Base-by-base conservation (phyloP, 1,140 invertebrate genomes). In the Anoplophora glabripennis region DNA sequence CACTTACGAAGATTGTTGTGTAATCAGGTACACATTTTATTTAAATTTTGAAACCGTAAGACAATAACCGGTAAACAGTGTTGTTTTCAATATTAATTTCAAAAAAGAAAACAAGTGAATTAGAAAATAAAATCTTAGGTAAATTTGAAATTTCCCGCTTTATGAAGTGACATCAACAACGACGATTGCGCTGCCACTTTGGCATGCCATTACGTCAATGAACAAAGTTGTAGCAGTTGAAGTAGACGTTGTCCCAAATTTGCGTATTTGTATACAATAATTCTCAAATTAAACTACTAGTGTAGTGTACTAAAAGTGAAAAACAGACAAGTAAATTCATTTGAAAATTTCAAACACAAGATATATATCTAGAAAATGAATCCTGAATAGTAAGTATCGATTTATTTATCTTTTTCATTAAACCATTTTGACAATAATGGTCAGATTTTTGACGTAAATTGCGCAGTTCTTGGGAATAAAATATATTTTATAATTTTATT, bases 351-450 rank as follows among this genome's bases (percentile, higher is more conserved):
- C 28, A 38, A 9, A 21, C n/a, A n/a, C 21, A 45, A 11, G 4
- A 49, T 48, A 53, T 45, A 53, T 28, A 52, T 33, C 14, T 18
- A 47, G 51, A 72, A 64, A 64, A 75, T 75, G 74, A 73, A 75
- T 74, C 74, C 74, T 4, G 74, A 75, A 67, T 75, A 75, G 74
- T 75, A 60, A 75, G 74, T 75, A 74, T 74, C 66, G 72, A 73
- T 74, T 73, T 67, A 52, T 64, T 62, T 63, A 59, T 48, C 48
- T 59, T 70, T 67, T 65, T 49, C 41, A 59, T 61, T 59, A 37
- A 52, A 34, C 17, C 11, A 56, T 59, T 54, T 62, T 59, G 59
- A 64, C 59, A 59, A 59, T 54, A 42, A 52, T 37, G 28, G 53
- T 53, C 48, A 36, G 52, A 49, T 63, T 65, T 66, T 54, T 55